These are phyloP conservation scores for Trichoplax adhaerens DNA, from an alignment of 37 sponge, comb jelly and placozoan species.

Conservation along the genomic window DNA sequence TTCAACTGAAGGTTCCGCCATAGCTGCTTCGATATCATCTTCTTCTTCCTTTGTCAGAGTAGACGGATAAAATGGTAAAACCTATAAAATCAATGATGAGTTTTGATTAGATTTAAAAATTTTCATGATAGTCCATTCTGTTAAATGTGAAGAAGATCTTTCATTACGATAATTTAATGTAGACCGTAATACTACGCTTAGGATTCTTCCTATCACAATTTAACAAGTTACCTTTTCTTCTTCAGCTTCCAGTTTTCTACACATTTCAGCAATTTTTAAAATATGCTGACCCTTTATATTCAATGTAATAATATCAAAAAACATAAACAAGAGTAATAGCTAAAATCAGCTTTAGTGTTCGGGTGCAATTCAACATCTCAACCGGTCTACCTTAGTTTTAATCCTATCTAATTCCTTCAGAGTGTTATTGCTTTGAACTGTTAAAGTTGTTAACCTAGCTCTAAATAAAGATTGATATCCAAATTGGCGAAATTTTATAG, in stretches of 20 bases:
- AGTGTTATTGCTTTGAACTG: constrained; percentile 50
- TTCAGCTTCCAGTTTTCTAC: constrained; percentile 91
- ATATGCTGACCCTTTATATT: constrained; percentile 44
- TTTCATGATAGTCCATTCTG: too few species aligned
- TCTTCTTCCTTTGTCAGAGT: constrained; percentile 66
- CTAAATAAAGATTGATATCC: constrained; percentile 8
- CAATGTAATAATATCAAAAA: neutral
- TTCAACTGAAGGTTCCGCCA: constrained; percentile 37
- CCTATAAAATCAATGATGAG: constrained; percentile 11
- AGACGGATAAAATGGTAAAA: constrained; percentile 78
- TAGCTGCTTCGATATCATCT: constrained; percentile 17
- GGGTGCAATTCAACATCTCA: too few species aligned
- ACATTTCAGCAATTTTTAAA: constrained; percentile 73
- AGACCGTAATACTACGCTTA: too few species aligned
- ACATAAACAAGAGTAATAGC: neutral
- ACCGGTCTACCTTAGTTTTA: constrained; percentile 10
- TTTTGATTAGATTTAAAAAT: too few species aligned
- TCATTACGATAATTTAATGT: too few species aligned
- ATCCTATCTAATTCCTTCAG: constrained; percentile 19
- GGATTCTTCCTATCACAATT: neutral
- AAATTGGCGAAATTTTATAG: too few species aligned
- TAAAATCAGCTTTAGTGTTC: too few species aligned
- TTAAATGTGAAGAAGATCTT: too few species aligned
- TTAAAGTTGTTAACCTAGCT: constrained; percentile 56
- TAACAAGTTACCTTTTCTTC: constrained; percentile 68